A percentile compares a stretch with the other conserved stretches of the same genome.
Conservation (phyloP, 2,797 vertebrate species). For the Diplodus sargus region DNA sequence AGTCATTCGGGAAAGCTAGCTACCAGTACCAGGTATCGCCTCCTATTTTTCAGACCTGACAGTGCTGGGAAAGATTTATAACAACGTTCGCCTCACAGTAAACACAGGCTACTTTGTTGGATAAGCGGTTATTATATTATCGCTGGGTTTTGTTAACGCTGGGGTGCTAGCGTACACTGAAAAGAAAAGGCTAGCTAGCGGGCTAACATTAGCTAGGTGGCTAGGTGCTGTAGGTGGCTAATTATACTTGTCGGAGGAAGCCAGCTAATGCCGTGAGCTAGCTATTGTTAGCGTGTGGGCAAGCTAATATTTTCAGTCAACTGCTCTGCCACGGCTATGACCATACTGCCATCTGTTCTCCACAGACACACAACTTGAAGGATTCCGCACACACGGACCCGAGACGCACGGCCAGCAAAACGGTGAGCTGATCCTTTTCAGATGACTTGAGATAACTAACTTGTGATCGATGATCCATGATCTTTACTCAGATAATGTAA, state of each 20-base stretch:
- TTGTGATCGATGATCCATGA: slow-evolving; percentile 37
- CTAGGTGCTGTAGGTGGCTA: slow-evolving; percentile 76
- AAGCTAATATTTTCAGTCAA: slow-evolving; percentile 72
- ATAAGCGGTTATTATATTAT: background rate
- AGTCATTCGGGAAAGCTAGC: slow-evolving; percentile 76
- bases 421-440: slow-evolving; percentile 62
- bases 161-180: slow-evolving; percentile 25
- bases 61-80: slow-evolving; percentile 27
- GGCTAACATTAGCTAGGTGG: slow-evolving; percentile 74
- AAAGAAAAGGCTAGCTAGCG: slow-evolving; percentile 77
- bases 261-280: slow-evolving; percentile 74
- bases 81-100: background rate
- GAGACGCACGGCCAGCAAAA: slow-evolving; percentile 34
- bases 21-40: slow-evolving; percentile 42
- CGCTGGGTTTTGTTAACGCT: slow-evolving; percentile 10
- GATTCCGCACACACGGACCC: slow-evolving; percentile 45
- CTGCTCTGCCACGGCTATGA: slow-evolving; percentile 56
- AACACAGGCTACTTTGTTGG: background rate
- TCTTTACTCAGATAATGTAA: slow-evolving; percentile 40
- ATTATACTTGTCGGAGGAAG: slow-evolving; percentile 76
- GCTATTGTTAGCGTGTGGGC: slow-evolving; percentile 80
- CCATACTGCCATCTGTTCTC: slow-evolving; percentile 60
- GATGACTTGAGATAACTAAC: slow-evolving; percentile 37
- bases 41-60: slow-evolving; percentile 54
- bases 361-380: slow-evolving; percentile 65